These are phyloP conservation scores for Passerina amoena DNA, from an alignment of 2,113 vertebrate species.

Conservation along the genomic window DNA sequence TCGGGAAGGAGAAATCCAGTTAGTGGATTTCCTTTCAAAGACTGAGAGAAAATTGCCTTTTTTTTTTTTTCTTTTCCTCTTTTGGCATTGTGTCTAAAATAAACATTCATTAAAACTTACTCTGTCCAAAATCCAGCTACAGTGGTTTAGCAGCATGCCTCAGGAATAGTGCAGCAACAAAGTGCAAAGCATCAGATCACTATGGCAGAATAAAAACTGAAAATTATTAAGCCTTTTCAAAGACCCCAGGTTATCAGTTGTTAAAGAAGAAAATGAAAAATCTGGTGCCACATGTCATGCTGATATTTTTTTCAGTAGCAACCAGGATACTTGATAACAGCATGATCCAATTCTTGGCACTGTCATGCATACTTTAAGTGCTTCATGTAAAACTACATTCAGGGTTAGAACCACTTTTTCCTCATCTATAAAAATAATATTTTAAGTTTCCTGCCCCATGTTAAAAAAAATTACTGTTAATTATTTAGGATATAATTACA, in stretches of 20 bases:
- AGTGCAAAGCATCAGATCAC: not conserved
- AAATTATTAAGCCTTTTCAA: not conserved
- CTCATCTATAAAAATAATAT: not conserved
- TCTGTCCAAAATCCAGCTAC: not conserved
- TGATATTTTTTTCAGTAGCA: not conserved
- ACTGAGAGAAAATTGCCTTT: not conserved
- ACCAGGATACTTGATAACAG: not conserved
- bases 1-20: not conserved
- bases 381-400: not conserved
- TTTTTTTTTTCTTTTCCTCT: not conserved
- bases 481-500: not conserved
- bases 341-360: not conserved
- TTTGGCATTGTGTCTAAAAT: not conserved
- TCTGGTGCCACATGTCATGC: not conserved
- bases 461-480: not conserved
- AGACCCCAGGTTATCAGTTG: not conserved
- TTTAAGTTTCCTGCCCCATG: not conserved
- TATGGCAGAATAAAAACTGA: not conserved
- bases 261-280: not conserved
- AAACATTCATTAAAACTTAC: not conserved
- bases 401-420: not conserved
- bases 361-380: not conserved
- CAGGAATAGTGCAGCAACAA: not conserved
- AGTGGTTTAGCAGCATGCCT: not conserved
- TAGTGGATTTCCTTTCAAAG: not conserved